Evolutionary conservation across 1,140 invertebrate species (phyloP).

Genomic region (Lycorma delicatula): DNA sequence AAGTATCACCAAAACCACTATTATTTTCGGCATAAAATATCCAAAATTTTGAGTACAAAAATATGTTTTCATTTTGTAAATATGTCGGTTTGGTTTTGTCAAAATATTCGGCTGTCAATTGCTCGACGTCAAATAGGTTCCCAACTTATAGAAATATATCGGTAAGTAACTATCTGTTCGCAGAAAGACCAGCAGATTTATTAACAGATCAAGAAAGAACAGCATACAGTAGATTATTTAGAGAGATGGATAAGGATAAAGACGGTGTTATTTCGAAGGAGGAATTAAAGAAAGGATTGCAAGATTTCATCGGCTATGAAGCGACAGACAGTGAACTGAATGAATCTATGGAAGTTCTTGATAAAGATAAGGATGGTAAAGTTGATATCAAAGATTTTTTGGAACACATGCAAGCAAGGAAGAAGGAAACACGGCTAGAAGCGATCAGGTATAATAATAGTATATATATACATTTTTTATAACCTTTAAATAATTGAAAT

Average conservation of each 20-base stretch:
- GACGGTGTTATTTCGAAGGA: background rate
- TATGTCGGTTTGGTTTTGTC: too few relatives aligned
- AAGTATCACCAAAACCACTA: too few relatives aligned
- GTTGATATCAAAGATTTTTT: background rate
- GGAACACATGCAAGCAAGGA: background rate
- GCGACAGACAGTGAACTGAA: background rate
- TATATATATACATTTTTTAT: too few relatives aligned
- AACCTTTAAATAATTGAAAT: too few relatives aligned
- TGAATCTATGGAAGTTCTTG: background rate
- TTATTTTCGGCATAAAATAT: too few relatives aligned
- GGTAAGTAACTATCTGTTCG: too few relatives aligned
- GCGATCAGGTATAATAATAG: slow-evolving; percentile 1
- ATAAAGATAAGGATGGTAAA: background rate
- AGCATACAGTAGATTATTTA: background rate
- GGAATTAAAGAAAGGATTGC: background rate
- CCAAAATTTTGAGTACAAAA: too few relatives aligned
- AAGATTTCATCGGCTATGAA: background rate
- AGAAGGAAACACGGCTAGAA: background rate
- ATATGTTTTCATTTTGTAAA: too few relatives aligned
- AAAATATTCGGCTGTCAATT: too few relatives aligned
- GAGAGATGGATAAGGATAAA: background rate
- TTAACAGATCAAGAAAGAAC: background rate
- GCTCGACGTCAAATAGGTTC: too few relatives aligned
- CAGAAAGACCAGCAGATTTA: background rate
- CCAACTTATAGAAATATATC: too few relatives aligned